Conservation (phyloP, 2,888 invertebrate species). For the Nomada hirtipes region DNA sequence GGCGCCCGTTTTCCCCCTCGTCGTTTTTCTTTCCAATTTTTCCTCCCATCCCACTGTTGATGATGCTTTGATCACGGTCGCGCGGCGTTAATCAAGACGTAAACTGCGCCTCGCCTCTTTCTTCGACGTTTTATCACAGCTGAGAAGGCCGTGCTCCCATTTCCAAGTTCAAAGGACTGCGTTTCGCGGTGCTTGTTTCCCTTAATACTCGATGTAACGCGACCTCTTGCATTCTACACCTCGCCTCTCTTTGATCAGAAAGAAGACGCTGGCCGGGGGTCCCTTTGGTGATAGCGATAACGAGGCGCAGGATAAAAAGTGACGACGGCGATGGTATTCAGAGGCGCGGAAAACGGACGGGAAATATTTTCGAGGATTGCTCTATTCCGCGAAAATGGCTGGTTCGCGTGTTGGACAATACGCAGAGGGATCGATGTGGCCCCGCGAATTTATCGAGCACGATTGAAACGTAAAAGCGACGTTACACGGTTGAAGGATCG, state of each 20-base stretch:
- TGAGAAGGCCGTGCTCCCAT: slow-evolving; percentile 43
- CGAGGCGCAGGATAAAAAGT: slow-evolving; percentile 7
- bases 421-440: background rate
- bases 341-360: slow-evolving; percentile 15
- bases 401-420: slow-evolving; percentile 34
- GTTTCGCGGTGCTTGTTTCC: slow-evolving; percentile 50
- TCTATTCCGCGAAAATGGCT: slow-evolving; percentile 35
- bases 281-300: slow-evolving; percentile 30
- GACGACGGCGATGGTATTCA: background rate
- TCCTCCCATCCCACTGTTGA: slow-evolving; percentile 19
- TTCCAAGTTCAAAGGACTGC: slow-evolving; percentile 58
- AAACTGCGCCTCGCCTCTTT: slow-evolving; percentile 46
- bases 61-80: slow-evolving; percentile 54
- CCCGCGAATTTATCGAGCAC: slow-evolving; percentile 38
- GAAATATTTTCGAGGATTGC: slow-evolving; percentile 27
- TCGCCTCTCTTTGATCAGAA: slow-evolving; percentile 54
- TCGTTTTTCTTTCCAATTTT: slow-evolving; percentile 36
- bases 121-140: slow-evolving; percentile 45
- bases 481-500: slow-evolving; percentile 26
- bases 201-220: slow-evolving; percentile 64
- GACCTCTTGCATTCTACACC: slow-evolving; percentile 49
- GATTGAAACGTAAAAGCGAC: slow-evolving; percentile 33
- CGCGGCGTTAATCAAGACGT: slow-evolving; percentile 59
- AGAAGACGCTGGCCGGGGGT: slow-evolving; percentile 14
- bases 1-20: background rate